Base-by-base conservation (phyloP, 2,113 vertebrate genomes). In the Neotoma lepida region DNA sequence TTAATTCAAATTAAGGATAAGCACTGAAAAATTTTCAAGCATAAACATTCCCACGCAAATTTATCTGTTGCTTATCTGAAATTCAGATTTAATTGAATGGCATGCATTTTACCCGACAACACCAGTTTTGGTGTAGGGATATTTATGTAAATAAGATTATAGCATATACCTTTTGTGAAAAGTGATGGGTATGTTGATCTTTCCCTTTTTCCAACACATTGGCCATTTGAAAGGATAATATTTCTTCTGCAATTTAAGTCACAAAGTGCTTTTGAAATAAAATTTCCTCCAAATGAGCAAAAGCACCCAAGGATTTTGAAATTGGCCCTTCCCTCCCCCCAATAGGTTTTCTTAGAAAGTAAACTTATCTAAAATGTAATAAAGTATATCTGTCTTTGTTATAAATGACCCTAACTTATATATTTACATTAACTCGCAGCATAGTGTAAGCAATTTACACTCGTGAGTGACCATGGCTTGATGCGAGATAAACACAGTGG, bases 241-340 rank as follows among this genome's bases (percentile, higher is more conserved):
- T 51, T 86, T 68, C 33, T n/a, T 77, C 87, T 91, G 51, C 30
- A 86, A 91, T 71, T 90, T 28, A 95, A 93, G 26, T 95, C 33
- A 93, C 64, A 85, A 78, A 89, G 49, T 85, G 9, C 76, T 86
- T 89, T 85, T 74, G 86, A 86, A 87, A 87, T n/a, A 80, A 39
- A 78, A 91, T 93, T 91, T 84, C 24, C 30, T 87, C 24, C 28
- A 87, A 90, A 54, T 85, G 56, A 15, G 76, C 76, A 58, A 89
- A 96, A 89, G 49, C 8, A 63, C 66, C 70, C 46, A 86, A 95
- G 61, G 56, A 82, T 93, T 90, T 91, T 82, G 63, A 88, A 92
- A 88, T 9, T 82, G 71, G 24, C n/a, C 39, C 28, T 33, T 9
- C 2, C 20, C 15, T 14, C 4, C 41, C 20, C 6, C 26, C 0